A percentile compares a stretch with the other conserved stretches of the same genome.
Conservation (phyloP, 2,113 vertebrate genomes). For the Saccopteryx leptura region DNA sequence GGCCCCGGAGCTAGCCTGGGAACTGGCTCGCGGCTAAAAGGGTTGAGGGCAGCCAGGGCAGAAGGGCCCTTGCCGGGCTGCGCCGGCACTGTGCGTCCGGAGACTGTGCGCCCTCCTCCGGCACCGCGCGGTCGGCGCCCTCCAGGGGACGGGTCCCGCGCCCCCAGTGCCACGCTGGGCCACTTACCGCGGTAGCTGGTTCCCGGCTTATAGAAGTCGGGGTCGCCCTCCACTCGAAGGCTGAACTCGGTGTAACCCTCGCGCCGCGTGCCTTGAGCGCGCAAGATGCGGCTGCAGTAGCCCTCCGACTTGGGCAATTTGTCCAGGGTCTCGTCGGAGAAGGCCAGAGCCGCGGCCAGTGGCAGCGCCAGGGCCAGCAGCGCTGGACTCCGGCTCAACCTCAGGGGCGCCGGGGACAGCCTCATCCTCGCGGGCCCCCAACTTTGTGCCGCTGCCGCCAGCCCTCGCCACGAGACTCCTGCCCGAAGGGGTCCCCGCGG, state of each 20-base stretch:
- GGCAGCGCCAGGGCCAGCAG: conserved; percentile 90
- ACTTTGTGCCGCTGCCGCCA: conserved; percentile 81
- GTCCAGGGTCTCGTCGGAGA: conserved; percentile 95
- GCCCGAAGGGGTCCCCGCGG: conserved; percentile 54
- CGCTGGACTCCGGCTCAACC: conserved; percentile 70
- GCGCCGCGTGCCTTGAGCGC: conserved; percentile 94
- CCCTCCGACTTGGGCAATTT: conserved; percentile 94
- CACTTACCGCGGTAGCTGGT: conserved; percentile 97
- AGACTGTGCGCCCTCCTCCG: conserved; percentile 50
- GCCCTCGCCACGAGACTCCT: conserved; percentile 52
- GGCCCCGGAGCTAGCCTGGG: neutral
- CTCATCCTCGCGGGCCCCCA: conserved; percentile 86
- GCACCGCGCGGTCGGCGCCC: conserved; percentile 1
- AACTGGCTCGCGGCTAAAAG: neutral
- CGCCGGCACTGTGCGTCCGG: neutral
- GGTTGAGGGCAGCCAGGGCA: neutral
- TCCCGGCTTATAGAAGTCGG: conserved; percentile 96
- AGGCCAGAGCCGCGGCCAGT: conserved; percentile 90
- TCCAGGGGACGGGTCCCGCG: neutral
- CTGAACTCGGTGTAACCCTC: conserved; percentile 97
- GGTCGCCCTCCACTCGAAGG: conserved; percentile 97
- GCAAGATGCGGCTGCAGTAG: conserved; percentile 96
- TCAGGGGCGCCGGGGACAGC: conserved; percentile 83
- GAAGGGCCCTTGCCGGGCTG: neutral
- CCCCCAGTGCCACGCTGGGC: neutral